Percentiles rank a stretch among this genome's conserved stretches.
Evolutionary conservation across 2,888 invertebrate species (phyloP).

Genomic region (Tanypteryx hageni): DNA sequence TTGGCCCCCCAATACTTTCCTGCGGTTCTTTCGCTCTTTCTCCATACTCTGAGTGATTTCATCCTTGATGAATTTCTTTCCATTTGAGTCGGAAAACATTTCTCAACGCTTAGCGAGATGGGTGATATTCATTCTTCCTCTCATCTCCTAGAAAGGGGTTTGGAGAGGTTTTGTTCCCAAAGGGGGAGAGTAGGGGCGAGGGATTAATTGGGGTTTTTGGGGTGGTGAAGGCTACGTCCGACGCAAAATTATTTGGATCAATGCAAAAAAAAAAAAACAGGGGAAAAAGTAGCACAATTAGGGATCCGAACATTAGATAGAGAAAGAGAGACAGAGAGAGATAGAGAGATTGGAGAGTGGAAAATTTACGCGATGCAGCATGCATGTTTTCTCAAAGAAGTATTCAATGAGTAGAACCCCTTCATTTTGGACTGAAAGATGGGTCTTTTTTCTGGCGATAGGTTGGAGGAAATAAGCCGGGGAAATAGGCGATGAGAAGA

Average conservation of each 20-base stretch:
- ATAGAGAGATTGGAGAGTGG: not conserved
- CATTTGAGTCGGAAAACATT: not conserved
- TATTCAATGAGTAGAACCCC: not conserved
- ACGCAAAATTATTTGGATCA: not conserved
- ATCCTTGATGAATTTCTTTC: not conserved
- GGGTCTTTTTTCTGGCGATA: not conserved
- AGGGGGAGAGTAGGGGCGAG: not conserved
- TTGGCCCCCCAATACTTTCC: not conserved
- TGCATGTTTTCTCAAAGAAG: not conserved
- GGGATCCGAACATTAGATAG: no score
- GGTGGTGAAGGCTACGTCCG: constrained; percentile 1
- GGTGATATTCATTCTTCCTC: not conserved
- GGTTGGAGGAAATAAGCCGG: no score
- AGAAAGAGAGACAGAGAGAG: not conserved
- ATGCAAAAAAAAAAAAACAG: not conserved
- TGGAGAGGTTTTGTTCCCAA: not conserved
- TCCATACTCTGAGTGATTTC: not conserved
- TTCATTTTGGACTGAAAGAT: not conserved
- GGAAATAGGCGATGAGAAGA: no score
- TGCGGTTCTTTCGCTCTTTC: not conserved
- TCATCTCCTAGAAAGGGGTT: not conserved
- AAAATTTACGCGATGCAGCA: not conserved
- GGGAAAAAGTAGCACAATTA: no score
- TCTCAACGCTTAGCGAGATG: not conserved
- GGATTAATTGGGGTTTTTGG: not conserved